A percentile compares a stretch with the other conserved stretches of the same genome.
Conservation (phyloP, 2,888 invertebrate species). For the Steromphala cineraria region DNA sequence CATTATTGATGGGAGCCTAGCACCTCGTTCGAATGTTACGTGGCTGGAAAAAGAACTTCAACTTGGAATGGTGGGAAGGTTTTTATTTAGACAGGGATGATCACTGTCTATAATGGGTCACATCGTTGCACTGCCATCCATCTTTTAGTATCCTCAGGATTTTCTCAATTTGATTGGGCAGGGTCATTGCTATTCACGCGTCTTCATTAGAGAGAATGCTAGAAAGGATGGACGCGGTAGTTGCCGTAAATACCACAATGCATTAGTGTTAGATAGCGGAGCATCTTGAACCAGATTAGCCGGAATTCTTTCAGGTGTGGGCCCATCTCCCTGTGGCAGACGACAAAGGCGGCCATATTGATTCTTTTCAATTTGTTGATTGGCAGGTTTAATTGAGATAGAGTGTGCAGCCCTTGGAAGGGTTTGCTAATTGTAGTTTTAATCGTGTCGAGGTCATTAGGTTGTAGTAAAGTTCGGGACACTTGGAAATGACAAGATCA, state of each 20-base stretch:
- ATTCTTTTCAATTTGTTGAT: not conserved
- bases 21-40: too few species aligned
- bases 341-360: slow-evolving; percentile 13
- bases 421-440: not conserved
- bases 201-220: too few species aligned
- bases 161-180: not conserved
- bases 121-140: not conserved
- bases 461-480: not conserved
- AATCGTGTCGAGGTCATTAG: slow-evolving; percentile 1
- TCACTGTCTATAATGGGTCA: not conserved
- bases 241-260: not conserved
- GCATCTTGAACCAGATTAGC: slow-evolving; percentile 7
- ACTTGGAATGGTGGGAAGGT: too few species aligned
- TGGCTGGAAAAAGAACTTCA: too few species aligned
- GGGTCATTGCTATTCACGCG: too few species aligned
- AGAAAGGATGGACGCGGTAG: too few species aligned
- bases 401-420: not conserved
- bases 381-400: not conserved
- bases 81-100: not conserved
- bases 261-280: not conserved
- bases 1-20: not conserved
- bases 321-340: not conserved
- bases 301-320: not conserved
- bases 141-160: not conserved
- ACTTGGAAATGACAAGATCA: too few species aligned